Evolutionary conservation across 2,888 invertebrate genomes (phyloP).

Genomic region (Noctua comes): DNA sequence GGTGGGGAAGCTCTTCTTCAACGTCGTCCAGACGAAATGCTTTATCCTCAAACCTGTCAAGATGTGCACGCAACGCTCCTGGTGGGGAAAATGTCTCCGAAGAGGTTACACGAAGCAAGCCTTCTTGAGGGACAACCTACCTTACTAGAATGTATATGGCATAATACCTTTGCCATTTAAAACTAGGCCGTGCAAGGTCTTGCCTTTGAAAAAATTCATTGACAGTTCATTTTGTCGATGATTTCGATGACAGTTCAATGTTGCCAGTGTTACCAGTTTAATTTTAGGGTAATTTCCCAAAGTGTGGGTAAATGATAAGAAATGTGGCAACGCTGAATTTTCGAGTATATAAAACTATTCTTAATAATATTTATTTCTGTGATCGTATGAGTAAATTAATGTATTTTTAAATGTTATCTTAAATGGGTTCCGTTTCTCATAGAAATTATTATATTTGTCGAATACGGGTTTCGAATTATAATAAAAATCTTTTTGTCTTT

Average conservation of each 20-base stretch:
- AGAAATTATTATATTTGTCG: constrained; percentile 39
- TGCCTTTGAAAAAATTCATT: constrained; percentile 30
- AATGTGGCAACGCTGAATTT: constrained; percentile 30
- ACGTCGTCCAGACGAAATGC: constrained; percentile 98
- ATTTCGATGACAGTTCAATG: constrained; percentile 32
- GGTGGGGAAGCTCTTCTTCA: constrained; percentile 98
- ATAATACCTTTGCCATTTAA: constrained; percentile 26
- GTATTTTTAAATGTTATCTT: constrained; percentile 53
- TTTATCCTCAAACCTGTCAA: constrained; percentile 95
- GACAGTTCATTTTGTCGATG: constrained; percentile 33
- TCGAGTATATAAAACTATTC: constrained; percentile 39
- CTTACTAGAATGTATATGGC: constrained; percentile 86
- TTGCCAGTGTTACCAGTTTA: constrained; percentile 55
- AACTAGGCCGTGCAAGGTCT: constrained; percentile 18
- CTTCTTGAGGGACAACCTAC: constrained; percentile 93
- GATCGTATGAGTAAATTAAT: constrained; percentile 61
- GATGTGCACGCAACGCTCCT: constrained; percentile 93
- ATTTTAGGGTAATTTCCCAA: constrained; percentile 47
- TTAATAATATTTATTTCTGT: constrained; percentile 64
- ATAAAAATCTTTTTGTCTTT: not conserved
- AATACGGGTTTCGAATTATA: constrained; percentile 49
- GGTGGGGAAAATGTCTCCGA: constrained; percentile 95
- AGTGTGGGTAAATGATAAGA: constrained; percentile 23
- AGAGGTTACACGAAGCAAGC: constrained; percentile 93
- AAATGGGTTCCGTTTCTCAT: constrained; percentile 46